A percentile compares a stretch with the other conserved stretches of the same genome.
Evolutionary conservation across 2,888 invertebrate species (phyloP).

Genomic region (Ceriagrion tenellum): DNA sequence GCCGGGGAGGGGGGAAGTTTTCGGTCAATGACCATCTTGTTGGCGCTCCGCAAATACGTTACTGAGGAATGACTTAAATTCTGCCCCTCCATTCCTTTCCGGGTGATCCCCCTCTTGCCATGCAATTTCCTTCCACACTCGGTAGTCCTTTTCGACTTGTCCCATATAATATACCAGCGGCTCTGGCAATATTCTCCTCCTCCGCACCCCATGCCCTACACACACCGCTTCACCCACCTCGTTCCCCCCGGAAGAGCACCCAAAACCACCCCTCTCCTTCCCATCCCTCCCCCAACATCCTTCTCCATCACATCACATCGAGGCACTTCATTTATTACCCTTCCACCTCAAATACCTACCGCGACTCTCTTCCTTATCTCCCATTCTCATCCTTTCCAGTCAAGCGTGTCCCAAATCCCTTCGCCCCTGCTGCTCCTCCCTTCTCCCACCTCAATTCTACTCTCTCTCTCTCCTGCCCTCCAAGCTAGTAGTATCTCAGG

Average conservation of each 20-base stretch:
- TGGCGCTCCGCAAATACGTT: slow-evolving; percentile 7
- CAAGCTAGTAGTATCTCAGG: neutral
- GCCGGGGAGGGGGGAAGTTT: neutral
- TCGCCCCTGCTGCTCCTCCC: neutral
- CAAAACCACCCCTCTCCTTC: neutral
- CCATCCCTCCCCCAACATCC: neutral
- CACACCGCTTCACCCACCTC: neutral
- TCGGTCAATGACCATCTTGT: neutral
- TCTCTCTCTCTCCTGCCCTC: no score
- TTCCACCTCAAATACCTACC: slow-evolving; percentile 58
- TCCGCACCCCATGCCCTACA: no score
- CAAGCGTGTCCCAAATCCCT: slow-evolving; percentile 30
- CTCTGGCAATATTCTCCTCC: neutral
- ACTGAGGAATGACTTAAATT: neutral
- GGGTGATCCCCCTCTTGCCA: slow-evolving; percentile 12
- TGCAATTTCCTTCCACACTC: slow-evolving; percentile 10
- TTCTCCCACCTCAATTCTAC: neutral
- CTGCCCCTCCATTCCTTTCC: neutral
- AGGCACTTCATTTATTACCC: slow-evolving; percentile 64
- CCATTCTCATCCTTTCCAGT: slow-evolving; percentile 41
- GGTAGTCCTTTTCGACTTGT: neutral
- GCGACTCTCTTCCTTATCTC: slow-evolving; percentile 60
- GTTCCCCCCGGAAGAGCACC: no score
- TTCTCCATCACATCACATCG: slow-evolving; percentile 44
- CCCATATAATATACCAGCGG: slow-evolving; percentile 7